These are phyloP conservation scores for Microcaecilia unicolor DNA, from an alignment of 2,797 vertebrate genomes.

Conservation along the genomic window DNA sequence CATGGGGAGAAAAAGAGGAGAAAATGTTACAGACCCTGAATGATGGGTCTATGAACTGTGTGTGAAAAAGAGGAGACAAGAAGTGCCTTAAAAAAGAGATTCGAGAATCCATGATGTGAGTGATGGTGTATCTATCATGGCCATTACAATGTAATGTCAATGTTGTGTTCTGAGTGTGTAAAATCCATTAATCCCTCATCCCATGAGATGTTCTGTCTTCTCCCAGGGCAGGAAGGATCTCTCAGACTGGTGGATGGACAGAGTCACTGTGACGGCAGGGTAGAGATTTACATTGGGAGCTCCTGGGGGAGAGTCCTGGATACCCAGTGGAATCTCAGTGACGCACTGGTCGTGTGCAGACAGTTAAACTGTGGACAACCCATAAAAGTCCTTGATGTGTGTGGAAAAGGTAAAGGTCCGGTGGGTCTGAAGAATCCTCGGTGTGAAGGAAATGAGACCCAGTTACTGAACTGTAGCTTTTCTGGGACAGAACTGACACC, in stretches of 20 bases:
- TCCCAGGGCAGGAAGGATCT: not conserved
- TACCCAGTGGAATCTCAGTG: not conserved
- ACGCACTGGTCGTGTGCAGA: slow-evolving; percentile 1
- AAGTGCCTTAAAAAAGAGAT: no score
- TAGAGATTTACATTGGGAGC: not conserved
- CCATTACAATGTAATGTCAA: no score
- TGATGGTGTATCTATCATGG: no score
- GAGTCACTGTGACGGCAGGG: no score
- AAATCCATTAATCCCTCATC: no score
- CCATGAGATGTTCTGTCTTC: not conserved
- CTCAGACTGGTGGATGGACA: not conserved
- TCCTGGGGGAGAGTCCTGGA: not conserved
- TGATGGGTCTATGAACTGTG: no score
- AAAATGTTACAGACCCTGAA: no score
- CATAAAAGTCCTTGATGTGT: no score
- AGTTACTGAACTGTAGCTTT: slow-evolving; percentile 16
- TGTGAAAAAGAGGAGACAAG: no score
- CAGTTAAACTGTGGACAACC: not conserved
- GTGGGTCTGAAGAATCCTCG: slow-evolving; percentile 15
- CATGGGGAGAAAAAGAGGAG: no score
- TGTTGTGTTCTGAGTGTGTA: no score
- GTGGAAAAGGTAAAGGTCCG: not conserved
- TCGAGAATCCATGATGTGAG: no score
- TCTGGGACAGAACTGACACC: not conserved
- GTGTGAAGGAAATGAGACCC: slow-evolving; percentile 21